Base-by-base conservation (phyloP, 2,113 vertebrate species). In the Tretioscincus oriximinensis region DNA sequence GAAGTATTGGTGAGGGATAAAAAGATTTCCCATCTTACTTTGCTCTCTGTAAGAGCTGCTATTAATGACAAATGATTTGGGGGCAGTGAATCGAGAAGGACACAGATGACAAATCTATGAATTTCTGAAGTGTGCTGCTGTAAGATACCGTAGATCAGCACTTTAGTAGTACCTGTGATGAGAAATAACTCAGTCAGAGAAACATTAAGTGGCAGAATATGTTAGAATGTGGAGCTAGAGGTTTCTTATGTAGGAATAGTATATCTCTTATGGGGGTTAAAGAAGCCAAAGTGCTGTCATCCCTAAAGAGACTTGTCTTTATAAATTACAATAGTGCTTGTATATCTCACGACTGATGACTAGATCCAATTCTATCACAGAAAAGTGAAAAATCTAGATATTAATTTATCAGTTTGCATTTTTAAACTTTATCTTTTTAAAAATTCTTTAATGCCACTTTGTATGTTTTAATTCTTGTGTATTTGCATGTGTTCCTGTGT, bases 41-140 rank as follows among this genome's bases (percentile, higher is more conserved):
- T 88, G 4, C 79, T 93, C 78, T 87, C 93, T 93, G 94, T 73
- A 87, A 96, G 93, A 92, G 91, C 92, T 86, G 51, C 80, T 90
- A 35, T 92, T 86, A 80, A 90, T 96, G 96, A 98, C 94, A 96
- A 96, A 99, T 96, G 95, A 95, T 93, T 95, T 90, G 86, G 92
- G 95, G 92, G 96, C 97, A 96, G 91, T 91, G 94, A 97, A 88
- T 97, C 95, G 97, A 96, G 98, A 99, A 99, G 98, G 98, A 98
- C 98, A 94, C 97, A 98, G 97, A 97, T 99, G 98, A 97, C 96
- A 97, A 95, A 97, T 91, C 93, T 69, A 94, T 96, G 97, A 96
- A 96, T 98, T 96, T 91, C 85, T 77, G 90, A 49, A 90, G 87
- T 87, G 87, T 69, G 81, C 1, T 70, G 88, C 78, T 87, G 73